Conservation (phyloP, 2,888 invertebrate species). For the Drosophila siamana region DNA sequence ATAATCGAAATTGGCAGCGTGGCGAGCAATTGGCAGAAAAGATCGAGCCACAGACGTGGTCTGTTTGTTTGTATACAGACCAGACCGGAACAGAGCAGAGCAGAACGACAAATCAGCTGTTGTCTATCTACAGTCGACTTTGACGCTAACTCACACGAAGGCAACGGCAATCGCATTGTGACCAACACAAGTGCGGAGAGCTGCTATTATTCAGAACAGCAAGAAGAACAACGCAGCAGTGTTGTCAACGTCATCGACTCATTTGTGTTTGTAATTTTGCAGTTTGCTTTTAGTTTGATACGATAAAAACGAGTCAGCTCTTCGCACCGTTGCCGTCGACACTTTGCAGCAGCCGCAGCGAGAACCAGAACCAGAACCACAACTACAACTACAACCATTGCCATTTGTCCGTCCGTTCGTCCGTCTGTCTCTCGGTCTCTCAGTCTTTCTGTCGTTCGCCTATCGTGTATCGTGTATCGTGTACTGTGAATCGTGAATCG, state of each 20-base stretch:
- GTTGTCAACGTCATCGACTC: conserved; percentile 38
- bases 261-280: conserved; percentile 31
- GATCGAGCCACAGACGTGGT: conserved; percentile 18
- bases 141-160: conserved; percentile 19
- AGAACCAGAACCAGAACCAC: neutral
- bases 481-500: conserved; percentile 38
- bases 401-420: conserved; percentile 24
- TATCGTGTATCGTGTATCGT: neutral
- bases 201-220: no score
- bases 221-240: conserved; percentile 8
- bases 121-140: conserved; percentile 19
- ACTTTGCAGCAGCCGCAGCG: neutral
- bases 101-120: conserved; percentile 34
- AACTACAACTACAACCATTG: conserved; percentile 15
- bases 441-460: neutral
- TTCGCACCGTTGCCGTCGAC: neutral
- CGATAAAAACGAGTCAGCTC: conserved; percentile 55
- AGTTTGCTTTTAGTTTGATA: conserved; percentile 24
- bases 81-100: conserved; percentile 8
- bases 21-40: conserved; percentile 9
- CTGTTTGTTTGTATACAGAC: conserved; percentile 4
- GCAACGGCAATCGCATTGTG: neutral
- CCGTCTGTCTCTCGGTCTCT: neutral
- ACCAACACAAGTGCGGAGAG: conserved; percentile 9
- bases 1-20: conserved; percentile 6